Evolutionary conservation across 2,113 vertebrate genomes (phyloP).

Genomic region (Ochotona princeps): DNA sequence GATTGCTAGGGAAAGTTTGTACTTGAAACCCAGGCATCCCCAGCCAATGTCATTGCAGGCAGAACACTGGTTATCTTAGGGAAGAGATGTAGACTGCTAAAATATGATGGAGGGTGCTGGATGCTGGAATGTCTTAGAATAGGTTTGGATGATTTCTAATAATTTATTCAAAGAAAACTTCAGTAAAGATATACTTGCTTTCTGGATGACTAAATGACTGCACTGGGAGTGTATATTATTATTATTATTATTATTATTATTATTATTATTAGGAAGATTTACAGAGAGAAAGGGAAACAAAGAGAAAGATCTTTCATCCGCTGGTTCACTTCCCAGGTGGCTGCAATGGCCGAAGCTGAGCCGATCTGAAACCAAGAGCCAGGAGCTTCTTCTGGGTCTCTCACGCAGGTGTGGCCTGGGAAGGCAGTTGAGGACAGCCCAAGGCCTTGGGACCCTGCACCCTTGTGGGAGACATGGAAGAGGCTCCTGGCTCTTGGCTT

Average conservation of each 20-base stretch:
- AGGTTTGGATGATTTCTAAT: background rate
- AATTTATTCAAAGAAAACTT: constrained; percentile 34
- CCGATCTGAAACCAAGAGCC: too few relatives aligned
- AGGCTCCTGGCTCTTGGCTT: too few relatives aligned
- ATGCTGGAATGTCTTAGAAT: background rate
- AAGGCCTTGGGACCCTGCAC: too few relatives aligned
- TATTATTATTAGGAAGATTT: background rate
- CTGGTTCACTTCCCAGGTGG: too few relatives aligned
- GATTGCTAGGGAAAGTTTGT: background rate
- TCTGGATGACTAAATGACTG: background rate
- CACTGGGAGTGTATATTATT: background rate
- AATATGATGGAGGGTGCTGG: background rate
- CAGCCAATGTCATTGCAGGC: background rate
- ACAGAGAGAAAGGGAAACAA: too few relatives aligned
- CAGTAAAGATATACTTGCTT: background rate
- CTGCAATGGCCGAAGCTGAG: too few relatives aligned
- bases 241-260: too few relatives aligned
- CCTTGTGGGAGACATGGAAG: too few relatives aligned
- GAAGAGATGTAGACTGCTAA: background rate
- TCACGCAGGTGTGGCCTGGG: too few relatives aligned
- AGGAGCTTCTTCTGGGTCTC: too few relatives aligned
- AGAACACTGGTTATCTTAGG: background rate
- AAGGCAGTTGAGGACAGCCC: too few relatives aligned
- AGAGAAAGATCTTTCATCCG: too few relatives aligned
- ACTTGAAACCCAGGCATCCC: background rate